Conservation (phyloP, 2,113 vertebrate genomes). For the Ardeotis arabs region DNA sequence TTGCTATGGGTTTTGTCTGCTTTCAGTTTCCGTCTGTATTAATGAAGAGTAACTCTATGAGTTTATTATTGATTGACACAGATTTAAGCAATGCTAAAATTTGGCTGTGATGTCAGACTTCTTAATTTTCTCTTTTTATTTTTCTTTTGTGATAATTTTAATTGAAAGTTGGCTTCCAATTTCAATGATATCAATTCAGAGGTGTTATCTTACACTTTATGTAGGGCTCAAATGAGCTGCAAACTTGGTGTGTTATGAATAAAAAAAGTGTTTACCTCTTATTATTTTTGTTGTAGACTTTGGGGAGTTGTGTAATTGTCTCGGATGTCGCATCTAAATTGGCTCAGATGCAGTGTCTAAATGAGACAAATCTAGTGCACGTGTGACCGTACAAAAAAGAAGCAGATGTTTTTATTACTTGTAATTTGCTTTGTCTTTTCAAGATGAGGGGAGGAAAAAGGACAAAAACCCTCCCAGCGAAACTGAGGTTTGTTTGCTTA, state of each 20-base stretch:
- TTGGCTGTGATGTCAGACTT: not conserved
- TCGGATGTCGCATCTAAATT: not conserved
- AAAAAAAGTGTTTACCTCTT: not conserved
- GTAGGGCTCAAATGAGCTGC: not conserved
- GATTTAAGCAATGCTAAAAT: not conserved
- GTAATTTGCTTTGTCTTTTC: not conserved
- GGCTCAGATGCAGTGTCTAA: not conserved
- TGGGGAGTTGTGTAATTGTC: not conserved
- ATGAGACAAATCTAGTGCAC: not conserved
- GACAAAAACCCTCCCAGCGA: not conserved
- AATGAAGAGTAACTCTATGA: not conserved
- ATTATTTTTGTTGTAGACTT: not conserved
- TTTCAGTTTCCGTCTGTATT: constrained; percentile 27
- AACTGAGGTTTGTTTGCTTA: not conserved
- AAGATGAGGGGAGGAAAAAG: too few relatives aligned
- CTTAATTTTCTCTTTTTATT: not conserved
- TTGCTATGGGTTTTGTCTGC: constrained; percentile 19
- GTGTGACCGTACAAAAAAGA: not conserved
- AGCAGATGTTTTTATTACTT: not conserved
- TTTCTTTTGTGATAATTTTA: not conserved
- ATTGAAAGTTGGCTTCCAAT: not conserved
- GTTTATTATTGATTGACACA: constrained; percentile 1
- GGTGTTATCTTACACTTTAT: not conserved
- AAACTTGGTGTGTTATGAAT: not conserved
- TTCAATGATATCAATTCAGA: not conserved